Percentiles rank a stretch among this genome's conserved stretches.
These are phyloP conservation scores for Lagorchestes hirsutus DNA, from an alignment of 2,797 vertebrate species.

Conservation along the genomic window DNA sequence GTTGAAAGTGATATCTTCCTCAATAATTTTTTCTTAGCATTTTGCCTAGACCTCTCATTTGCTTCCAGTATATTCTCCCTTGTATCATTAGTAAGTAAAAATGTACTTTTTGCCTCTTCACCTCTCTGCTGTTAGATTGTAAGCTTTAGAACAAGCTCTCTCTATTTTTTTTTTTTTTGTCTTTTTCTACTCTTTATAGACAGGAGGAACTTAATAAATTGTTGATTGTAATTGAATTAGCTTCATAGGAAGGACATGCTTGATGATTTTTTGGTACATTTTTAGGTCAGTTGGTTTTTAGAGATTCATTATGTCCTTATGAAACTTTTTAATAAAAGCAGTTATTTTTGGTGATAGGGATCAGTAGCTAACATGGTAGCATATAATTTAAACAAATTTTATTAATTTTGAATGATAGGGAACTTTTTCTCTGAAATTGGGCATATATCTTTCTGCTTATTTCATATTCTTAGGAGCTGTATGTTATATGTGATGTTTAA, in stretches of 20 bases:
- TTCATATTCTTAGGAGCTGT: neutral
- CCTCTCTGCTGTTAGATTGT: neutral
- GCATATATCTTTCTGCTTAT: neutral
- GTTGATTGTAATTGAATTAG: neutral
- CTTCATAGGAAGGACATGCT: neutral
- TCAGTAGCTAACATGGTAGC: neutral
- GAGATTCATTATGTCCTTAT: neutral
- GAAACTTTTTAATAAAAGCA: neutral
- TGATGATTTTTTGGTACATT: neutral
- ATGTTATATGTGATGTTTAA: neutral
- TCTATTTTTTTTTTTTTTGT: neutral
- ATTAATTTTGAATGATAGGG: accelerated
- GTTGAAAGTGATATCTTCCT: neutral
- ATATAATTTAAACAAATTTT: neutral
- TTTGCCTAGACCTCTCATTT: neutral
- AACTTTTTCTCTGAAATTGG: neutral
- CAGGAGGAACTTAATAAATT: neutral
- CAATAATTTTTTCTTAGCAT: neutral
- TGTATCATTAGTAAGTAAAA: neutral
- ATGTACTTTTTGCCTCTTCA: neutral
- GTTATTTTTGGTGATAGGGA: neutral
- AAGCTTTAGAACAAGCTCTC: neutral
- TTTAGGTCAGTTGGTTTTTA: neutral
- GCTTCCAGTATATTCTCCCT: neutral
- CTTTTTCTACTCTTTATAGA: neutral